phyloP scores from a whole-genome alignment of 2,797 vertebrate species.

The Hyperoplus lanceolatus region DNA sequence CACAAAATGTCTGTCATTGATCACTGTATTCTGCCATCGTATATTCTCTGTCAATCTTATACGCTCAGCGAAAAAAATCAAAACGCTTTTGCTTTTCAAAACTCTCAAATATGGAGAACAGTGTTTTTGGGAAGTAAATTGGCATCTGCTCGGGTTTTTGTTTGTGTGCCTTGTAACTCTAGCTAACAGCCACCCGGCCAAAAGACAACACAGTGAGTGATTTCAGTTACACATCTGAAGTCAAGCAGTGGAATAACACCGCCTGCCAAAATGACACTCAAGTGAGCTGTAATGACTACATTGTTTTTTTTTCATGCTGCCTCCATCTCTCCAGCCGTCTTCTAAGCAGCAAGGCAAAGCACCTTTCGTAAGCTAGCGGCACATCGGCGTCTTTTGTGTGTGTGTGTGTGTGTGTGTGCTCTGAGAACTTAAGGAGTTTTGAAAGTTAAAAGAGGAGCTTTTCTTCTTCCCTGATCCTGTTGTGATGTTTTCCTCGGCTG shows the following conservation, averaged over 20 bases:
- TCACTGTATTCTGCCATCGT: conserved; percentile 71
- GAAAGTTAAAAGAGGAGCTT: conserved; percentile 87
- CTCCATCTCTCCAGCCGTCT: conserved; percentile 69
- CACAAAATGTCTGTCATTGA: conserved; percentile 79
- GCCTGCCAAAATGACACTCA: conserved; percentile 87
- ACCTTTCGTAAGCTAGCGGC: conserved; percentile 78
- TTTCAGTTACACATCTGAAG: conserved; percentile 84
- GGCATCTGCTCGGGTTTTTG: conserved; percentile 81
- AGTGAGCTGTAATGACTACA: conserved; percentile 86
- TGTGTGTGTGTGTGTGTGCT: conserved; percentile 62
- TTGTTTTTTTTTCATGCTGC: conserved; percentile 70
- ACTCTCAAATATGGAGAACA: conserved; percentile 77
- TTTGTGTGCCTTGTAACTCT: conserved; percentile 83
- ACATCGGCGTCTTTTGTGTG: conserved; percentile 55
- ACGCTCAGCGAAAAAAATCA: conserved; percentile 61
- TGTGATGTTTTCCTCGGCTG: conserved; percentile 84
- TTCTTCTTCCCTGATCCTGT: conserved; percentile 83
- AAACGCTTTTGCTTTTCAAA: conserved; percentile 80
- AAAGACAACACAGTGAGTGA: conserved; percentile 82
- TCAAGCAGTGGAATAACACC: conserved; percentile 76
- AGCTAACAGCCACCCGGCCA: conserved; percentile 84
- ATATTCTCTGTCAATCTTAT: conserved; percentile 56
- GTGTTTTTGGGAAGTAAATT: conserved; percentile 78
- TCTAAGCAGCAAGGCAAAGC: conserved; percentile 74
- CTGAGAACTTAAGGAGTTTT: conserved; percentile 88